These are phyloP conservation scores for Drosophila melanica DNA, from an alignment of 1,140 invertebrate species.

Conservation along the genomic window DNA sequence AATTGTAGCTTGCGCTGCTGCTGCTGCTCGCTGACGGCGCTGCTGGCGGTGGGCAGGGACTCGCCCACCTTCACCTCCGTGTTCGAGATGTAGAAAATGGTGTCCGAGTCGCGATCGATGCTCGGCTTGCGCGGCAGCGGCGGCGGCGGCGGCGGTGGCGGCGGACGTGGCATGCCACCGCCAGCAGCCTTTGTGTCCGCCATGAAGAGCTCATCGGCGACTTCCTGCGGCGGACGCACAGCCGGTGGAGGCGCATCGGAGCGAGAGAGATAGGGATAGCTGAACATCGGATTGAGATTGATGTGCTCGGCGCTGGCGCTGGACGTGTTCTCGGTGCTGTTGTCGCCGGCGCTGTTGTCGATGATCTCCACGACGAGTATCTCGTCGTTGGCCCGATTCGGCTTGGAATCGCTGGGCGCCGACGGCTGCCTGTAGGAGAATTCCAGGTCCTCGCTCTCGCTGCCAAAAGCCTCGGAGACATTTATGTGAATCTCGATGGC, in stretches of 20 bases:
- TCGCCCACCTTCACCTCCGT: slow-evolving; percentile 83
- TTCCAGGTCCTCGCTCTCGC: slow-evolving; percentile 76
- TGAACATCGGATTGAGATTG: slow-evolving; percentile 57
- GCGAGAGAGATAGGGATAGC: slow-evolving; percentile 43
- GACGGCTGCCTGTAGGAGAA: slow-evolving; percentile 71
- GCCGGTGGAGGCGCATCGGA: slow-evolving; percentile 46
- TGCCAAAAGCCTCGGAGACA: slow-evolving; percentile 78
- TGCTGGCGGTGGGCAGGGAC: slow-evolving; percentile 64
- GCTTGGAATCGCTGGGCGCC: slow-evolving; percentile 18
- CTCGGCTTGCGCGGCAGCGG: slow-evolving; percentile 50
- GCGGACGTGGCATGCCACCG: slow-evolving; percentile 29
- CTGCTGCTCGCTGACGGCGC: slow-evolving; percentile 48
- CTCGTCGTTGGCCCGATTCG: slow-evolving; percentile 59
- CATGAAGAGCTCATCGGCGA: slow-evolving; percentile 73
- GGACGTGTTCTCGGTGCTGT: slow-evolving; percentile 39
- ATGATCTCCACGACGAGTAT: slow-evolving; percentile 83
- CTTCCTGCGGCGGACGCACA: slow-evolving; percentile 57
- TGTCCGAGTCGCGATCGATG: slow-evolving; percentile 81
- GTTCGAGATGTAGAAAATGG: slow-evolving; percentile 84
- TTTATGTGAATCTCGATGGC: slow-evolving; percentile 83
- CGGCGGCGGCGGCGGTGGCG: slow-evolving; percentile 54
- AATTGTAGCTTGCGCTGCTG: slow-evolving; percentile 67
- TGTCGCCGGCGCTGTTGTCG: slow-evolving; percentile 59
- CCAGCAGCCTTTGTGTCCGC: slow-evolving; percentile 52
- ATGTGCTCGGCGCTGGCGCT: slow-evolving; percentile 43